Percentiles rank a stretch among this genome's conserved stretches.
Evolutionary conservation across 2,113 vertebrate species (phyloP).

Genomic region (Xyliphius kryptos): DNA sequence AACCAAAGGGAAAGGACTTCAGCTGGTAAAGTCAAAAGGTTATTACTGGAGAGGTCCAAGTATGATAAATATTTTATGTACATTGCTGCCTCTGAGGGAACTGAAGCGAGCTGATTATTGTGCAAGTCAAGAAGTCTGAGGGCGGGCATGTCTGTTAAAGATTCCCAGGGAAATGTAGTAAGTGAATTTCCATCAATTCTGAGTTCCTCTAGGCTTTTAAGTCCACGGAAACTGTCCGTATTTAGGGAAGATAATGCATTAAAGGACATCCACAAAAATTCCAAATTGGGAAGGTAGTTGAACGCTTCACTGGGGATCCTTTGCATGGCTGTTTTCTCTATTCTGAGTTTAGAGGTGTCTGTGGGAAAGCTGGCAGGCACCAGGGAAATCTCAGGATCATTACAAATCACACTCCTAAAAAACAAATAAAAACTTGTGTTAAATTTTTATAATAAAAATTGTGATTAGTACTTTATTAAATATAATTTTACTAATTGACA

Average conservation of each 20-base stretch:
- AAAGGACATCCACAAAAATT: conserved; percentile 95
- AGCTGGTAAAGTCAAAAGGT: conserved; percentile 78
- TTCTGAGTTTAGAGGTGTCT: conserved; percentile 81
- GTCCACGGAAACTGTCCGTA: conserved; percentile 72
- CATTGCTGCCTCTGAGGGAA: conserved; percentile 75
- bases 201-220: conserved; percentile 79
- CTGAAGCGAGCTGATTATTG: conserved; percentile 77
- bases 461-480: no score
- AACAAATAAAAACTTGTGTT: conserved; percentile 1
- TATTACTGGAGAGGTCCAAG: conserved; percentile 91
- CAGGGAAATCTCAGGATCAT: conserved; percentile 84
- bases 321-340: conserved; percentile 87
- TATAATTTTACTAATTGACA: no score
- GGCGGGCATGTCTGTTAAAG: conserved; percentile 75
- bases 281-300: conserved; percentile 73
- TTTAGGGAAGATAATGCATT: conserved; percentile 78
- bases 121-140: conserved; percentile 88
- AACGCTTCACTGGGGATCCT: conserved; percentile 82
- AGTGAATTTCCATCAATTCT: conserved; percentile 84
- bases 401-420: conserved; percentile 85
- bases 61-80: conserved; percentile 86
- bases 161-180: conserved; percentile 86
- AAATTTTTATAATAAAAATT: no score
- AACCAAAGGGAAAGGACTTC: conserved; percentile 81
- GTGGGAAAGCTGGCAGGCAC: conserved; percentile 79